Conservation (phyloP, 2,888 invertebrate species). For the Bibio marci region DNA sequence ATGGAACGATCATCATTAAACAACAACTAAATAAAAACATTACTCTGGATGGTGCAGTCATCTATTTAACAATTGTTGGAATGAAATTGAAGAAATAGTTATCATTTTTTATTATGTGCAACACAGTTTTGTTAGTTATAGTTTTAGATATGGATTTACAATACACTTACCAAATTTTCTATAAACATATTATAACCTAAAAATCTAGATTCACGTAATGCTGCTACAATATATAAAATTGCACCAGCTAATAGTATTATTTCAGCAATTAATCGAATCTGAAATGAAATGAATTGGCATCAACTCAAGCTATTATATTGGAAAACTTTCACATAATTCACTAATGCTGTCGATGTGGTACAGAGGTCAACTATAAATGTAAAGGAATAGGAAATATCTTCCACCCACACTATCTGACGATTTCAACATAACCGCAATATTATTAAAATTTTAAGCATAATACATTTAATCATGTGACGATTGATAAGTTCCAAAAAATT, state of each 20-base stretch:
- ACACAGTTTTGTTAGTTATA: neutral
- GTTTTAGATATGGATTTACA: neutral
- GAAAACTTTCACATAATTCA: no score
- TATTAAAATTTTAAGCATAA: no score
- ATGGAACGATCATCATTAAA: conserved; percentile 71
- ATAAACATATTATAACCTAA: conserved; percentile 87
- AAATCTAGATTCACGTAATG: conserved; percentile 75
- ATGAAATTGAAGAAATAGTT: conserved; percentile 1
- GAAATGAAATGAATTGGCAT: conserved; percentile 5
- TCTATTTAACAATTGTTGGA: no score
- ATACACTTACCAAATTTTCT: conserved; percentile 67
- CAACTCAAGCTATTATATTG: no score
- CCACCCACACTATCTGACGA: no score
- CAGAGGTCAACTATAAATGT: no score
- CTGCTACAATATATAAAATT: conserved; percentile 65
- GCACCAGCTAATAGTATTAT: conserved; percentile 65
- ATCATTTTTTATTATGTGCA: conserved; percentile 2
- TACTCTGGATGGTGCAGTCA: conserved; percentile 76
- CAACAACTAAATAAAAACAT: conserved; percentile 90
- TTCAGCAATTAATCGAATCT: conserved; percentile 63
- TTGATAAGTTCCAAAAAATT: no score
- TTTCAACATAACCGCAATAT: no score
- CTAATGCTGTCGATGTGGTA: no score
- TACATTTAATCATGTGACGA: no score
- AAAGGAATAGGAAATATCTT: no score